Percentiles rank a stretch among this genome's conserved stretches.
Evolutionary conservation across 2,113 vertebrate species (phyloP).

Genomic region (Bucco capensis): DNA sequence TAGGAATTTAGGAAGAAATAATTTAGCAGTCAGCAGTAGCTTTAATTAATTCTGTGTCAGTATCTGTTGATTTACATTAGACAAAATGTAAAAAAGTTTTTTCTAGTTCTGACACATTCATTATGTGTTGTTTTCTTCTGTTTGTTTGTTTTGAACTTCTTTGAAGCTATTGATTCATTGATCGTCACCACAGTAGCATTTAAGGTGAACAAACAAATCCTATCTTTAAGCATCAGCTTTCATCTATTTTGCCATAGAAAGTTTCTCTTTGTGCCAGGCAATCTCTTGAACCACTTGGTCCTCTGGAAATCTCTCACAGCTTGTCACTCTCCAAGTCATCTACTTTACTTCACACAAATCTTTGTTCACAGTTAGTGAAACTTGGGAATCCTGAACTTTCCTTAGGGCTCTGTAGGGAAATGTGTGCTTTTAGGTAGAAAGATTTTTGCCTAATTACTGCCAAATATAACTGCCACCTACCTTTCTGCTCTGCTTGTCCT

Average conservation of each 20-base stretch:
- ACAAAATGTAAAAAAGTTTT: slow-evolving; percentile 6
- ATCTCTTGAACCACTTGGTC: neutral
- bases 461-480: neutral
- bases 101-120: neutral
- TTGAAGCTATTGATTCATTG: neutral
- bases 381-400: neutral
- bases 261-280: neutral
- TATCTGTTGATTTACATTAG: neutral
- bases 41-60: slow-evolving; percentile 27
- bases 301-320: neutral
- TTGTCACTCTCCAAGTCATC: neutral
- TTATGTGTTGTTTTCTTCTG: neutral
- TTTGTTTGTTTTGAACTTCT: neutral
- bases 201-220: neutral
- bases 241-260: neutral
- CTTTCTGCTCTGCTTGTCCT: neutral
- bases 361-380: neutral
- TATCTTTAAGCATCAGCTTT: neutral
- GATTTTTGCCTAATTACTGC: neutral
- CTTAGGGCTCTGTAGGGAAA: neutral
- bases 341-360: neutral
- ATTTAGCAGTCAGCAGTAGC: slow-evolving; percentile 5
- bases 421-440: neutral
- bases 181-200: neutral
- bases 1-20: slow-evolving; percentile 18